phyloP scores from a whole-genome alignment of 2,113 vertebrate species.

The Columbina picui region DNA sequence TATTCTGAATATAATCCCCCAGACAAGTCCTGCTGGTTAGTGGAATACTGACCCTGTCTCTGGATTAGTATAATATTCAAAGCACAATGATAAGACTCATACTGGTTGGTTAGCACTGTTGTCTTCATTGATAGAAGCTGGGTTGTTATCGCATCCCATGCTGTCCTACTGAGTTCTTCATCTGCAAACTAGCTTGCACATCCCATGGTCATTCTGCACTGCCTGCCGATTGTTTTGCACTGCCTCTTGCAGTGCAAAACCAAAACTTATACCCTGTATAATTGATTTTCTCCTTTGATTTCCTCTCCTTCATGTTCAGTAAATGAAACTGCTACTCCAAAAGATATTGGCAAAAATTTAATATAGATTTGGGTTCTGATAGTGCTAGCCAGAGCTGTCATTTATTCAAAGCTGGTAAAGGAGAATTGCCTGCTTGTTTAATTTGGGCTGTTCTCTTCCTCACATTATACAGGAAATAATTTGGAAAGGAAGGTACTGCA shows the following conservation, averaged over 20 bases:
- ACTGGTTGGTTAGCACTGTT: neutral
- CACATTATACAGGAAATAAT: neutral
- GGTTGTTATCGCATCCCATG: fast-evolving
- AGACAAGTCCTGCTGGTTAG: neutral
- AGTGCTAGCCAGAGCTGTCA: neutral
- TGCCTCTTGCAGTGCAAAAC: neutral
- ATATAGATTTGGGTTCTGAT: constrained; percentile 70
- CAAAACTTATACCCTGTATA: neutral
- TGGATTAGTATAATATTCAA: neutral
- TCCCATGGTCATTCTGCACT: neutral
- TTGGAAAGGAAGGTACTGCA: neutral
- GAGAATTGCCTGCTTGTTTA: neutral
- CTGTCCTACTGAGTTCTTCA: neutral
- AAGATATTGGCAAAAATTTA: constrained; percentile 63
- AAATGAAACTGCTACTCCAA: constrained; percentile 22
- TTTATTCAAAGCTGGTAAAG: constrained; percentile 15
- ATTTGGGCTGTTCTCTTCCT: neutral
- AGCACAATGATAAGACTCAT: neutral
- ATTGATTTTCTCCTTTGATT: constrained; percentile 54
- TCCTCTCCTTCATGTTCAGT: constrained; percentile 36
- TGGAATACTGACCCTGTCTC: neutral
- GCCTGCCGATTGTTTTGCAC: neutral
- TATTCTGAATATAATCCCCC: neutral
- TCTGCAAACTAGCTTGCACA: neutral
- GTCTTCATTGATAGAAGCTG: neutral